Base-by-base conservation (phyloP, 2,113 vertebrate genomes). In the Hyaena hyaena region DNA sequence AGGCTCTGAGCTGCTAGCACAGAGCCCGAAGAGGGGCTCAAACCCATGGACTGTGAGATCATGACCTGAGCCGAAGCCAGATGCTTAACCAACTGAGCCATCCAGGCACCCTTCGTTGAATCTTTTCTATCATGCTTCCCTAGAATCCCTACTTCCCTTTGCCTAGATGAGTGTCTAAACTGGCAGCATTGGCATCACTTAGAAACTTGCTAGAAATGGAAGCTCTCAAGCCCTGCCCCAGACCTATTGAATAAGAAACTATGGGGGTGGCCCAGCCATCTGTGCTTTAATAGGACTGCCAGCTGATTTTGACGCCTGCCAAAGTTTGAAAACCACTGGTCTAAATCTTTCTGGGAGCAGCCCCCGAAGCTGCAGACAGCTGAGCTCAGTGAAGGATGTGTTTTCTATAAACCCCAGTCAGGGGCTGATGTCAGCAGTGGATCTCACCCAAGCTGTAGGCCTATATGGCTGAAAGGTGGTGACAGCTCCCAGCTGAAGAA, bases 261-360 rank as follows among this genome's bases (percentile, higher is more conserved):
- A 24, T 39, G 73, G 79, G 85, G 82, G 83, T 69, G 74, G 79
- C 79, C 79, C 10, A 15, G 55, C 28, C 92, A 65, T 58, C 94
- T 92, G 89, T 53, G 73, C 94, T 69, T 33, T 65, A 58, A 28
- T 23, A 86, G 82, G 66, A 61, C 86, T 93, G 77, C 77, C 68
- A 93, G 79, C 86, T 86, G 73, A 83, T 50, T 91, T 48, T 26
- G 35, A 93, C 16, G 21, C n/a, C 50, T 26, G 71, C 55, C 87
- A 93, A 35, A 55, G 73, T 82, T 87, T 87, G 63, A 86, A 79
- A 96, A 80, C 28, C 74, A 73, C 87, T 66, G 77, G 33, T 35
- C 68, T 26, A 89, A 28, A 55, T 81, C 88, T 95, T 95, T 90
- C 65, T 50, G 85, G 90, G 66, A 94, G 88, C 48, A 92, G 35